Percentiles rank a stretch among this genome's conserved stretches.
These are phyloP conservation scores for Centroberyx gerrardi DNA, from an alignment of 2,797 vertebrate species.

Conservation along the genomic window DNA sequence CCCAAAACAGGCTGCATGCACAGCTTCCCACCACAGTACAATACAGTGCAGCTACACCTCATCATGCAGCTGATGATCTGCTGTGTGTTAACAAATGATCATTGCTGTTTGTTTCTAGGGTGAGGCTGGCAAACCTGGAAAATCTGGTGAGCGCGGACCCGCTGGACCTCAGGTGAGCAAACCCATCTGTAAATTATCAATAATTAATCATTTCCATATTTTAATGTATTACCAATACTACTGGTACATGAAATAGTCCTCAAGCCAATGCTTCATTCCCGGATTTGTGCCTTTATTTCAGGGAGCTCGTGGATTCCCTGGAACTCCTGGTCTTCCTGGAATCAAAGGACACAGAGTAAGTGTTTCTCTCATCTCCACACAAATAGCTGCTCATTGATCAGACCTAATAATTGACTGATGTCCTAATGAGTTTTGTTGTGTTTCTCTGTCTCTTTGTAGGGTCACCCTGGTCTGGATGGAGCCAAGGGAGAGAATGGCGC, in stretches of 20 bases:
- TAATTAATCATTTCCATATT: background rate
- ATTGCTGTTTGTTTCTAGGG: constrained; percentile 83
- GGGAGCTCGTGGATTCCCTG: constrained; percentile 98
- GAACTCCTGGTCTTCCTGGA: constrained; percentile 97
- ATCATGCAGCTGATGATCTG: background rate
- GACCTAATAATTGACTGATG: constrained; percentile 12
- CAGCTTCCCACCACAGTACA: background rate
- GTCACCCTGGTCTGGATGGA: constrained; percentile 94
- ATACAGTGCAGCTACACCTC: background rate
- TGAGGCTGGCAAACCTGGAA: constrained; percentile 94
- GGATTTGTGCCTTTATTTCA: constrained; percentile 63
- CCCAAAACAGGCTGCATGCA: constrained; percentile 6
- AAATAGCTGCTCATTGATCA: background rate
- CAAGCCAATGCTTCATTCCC: background rate
- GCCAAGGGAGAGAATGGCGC: constrained; percentile 94
- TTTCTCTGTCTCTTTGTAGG: constrained; percentile 81
- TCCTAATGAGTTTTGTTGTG: constrained; percentile 32
- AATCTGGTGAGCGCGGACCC: constrained; percentile 93
- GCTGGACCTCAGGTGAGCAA: constrained; percentile 93
- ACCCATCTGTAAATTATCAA: background rate
- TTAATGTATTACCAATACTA: background rate
- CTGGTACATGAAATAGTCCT: background rate
- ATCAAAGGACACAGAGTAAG: constrained; percentile 98
- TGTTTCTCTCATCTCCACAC: constrained; percentile 27
- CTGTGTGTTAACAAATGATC: background rate